These are phyloP conservation scores for Fistularia tabacaria DNA, from an alignment of 2,797 vertebrate species.

Conservation along the genomic window DNA sequence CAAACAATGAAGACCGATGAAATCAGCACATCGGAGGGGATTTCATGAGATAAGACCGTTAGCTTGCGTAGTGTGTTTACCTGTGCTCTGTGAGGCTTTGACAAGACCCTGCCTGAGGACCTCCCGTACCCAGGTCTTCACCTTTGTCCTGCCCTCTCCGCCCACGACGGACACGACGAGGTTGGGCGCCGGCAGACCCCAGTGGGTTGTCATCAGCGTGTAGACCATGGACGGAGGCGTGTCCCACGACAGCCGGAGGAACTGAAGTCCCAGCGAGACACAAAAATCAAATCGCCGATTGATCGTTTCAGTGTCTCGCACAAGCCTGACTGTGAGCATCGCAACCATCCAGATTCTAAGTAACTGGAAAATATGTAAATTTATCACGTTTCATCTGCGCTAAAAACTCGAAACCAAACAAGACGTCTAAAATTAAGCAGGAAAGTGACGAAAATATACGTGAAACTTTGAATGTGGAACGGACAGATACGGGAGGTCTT, in stretches of 20 bases:
- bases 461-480: too few species aligned
- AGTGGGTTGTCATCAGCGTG: conserved; percentile 76
- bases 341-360: too few species aligned
- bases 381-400: too few species aligned
- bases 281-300: neutral
- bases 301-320: neutral
- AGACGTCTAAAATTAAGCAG: too few species aligned
- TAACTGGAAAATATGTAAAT: too few species aligned
- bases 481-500: too few species aligned
- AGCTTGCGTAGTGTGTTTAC: conserved; percentile 55
- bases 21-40: too few species aligned
- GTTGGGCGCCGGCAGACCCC: conserved; percentile 83
- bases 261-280: conserved; percentile 62
- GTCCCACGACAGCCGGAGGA: conserved; percentile 84
- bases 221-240: conserved; percentile 75
- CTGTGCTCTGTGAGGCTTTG: conserved; percentile 89
- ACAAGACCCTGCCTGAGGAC: conserved; percentile 85
- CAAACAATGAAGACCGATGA: too few species aligned
- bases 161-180: conserved; percentile 88
- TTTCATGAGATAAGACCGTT: neutral
- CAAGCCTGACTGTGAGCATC: neutral
- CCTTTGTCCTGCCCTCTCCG: conserved; percentile 68
- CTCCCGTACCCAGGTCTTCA: conserved; percentile 86
- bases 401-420: too few species aligned
- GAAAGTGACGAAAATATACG: too few species aligned